phyloP scores from a whole-genome alignment of 2,797 vertebrate species.

The Botia almorhae region DNA sequence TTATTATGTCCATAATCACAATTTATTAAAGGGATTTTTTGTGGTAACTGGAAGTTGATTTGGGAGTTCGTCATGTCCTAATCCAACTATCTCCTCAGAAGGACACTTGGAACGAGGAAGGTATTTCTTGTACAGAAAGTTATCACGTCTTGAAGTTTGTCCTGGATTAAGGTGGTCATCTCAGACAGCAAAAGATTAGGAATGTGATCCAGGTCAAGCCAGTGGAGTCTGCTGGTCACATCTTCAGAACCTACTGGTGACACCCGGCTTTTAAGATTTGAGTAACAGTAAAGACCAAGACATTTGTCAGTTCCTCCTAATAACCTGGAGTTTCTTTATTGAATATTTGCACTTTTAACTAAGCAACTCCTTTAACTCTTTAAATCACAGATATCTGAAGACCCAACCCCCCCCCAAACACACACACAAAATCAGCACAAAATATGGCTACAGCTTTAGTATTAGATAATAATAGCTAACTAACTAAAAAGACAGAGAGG shows the following conservation, averaged over 20 bases:
- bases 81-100: constrained; percentile 3
- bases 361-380: constrained; percentile 4
- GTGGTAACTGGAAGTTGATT: too few relatives aligned
- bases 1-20: not conserved
- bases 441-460: too few relatives aligned
- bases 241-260: constrained; percentile 37
- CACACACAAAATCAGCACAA: too few relatives aligned
- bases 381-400: not conserved
- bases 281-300: constrained; percentile 48
- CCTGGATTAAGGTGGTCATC: constrained; percentile 21
- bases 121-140: constrained; percentile 4
- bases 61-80: not conserved
- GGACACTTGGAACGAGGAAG: constrained; percentile 1
- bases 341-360: constrained; percentile 22
- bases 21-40: too few relatives aligned
- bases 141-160: not conserved
- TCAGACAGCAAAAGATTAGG: constrained; percentile 19
- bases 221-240: constrained; percentile 24
- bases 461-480: too few relatives aligned
- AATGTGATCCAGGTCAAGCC: constrained; percentile 51
- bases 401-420: not conserved
- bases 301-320: constrained; percentile 40
- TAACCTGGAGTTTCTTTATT: constrained; percentile 38
- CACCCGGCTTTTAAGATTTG: constrained; percentile 48
- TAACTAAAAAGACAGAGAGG: not conserved